Base-by-base conservation (phyloP, 1,140 invertebrate species). In the Drosophila ercepeae region DNA sequence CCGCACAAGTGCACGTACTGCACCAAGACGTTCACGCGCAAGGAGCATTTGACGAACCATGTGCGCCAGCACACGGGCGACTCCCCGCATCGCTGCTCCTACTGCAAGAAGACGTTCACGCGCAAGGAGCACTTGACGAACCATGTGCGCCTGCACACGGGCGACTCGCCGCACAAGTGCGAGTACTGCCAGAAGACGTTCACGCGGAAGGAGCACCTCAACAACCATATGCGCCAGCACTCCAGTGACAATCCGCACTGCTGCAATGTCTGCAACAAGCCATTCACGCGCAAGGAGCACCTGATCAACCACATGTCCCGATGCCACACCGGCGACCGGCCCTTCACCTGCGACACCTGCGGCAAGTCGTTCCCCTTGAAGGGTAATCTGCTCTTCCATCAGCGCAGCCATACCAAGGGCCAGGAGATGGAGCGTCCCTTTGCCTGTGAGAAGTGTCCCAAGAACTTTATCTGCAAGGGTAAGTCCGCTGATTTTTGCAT, bases 401-500 rank as follows among this genome's bases (percentile, higher is more conserved):
- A 98, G 92, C 93, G 98, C 34, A 99, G 98, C 25, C 98, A 99
- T 92, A 96, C 96, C 81, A 96, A 96, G 89, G 95, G 94, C 19
- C 93, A 94, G 64, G 96, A 96, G 23, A 96, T 97, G 64, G 96
- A 98, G 88, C 92, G 98, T 57, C 97, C 98, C 0, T 99, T 97
- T 92, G 94, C 96, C 21, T 99, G 98, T 91, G 98, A 99, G 78
- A 94, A 99, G 42, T 99, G 98, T 89, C 96, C 97, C 21, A 99
- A 99, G 92, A 97, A 98, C 76, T 99, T 99, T 92, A 95, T 98
- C 92, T 96, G 98, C 91, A 99, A 99, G 93, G 97, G 98, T 93
- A 74, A 88, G 72, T 73, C 16, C 42, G 16, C 23, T 32, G 21
- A 63, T 23, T 1, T 8, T n/a, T 49, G 23, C 39, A 32, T 64